Conservation (phyloP, 2,797 vertebrate genomes). For the Aulostomus chinensis region DNA sequence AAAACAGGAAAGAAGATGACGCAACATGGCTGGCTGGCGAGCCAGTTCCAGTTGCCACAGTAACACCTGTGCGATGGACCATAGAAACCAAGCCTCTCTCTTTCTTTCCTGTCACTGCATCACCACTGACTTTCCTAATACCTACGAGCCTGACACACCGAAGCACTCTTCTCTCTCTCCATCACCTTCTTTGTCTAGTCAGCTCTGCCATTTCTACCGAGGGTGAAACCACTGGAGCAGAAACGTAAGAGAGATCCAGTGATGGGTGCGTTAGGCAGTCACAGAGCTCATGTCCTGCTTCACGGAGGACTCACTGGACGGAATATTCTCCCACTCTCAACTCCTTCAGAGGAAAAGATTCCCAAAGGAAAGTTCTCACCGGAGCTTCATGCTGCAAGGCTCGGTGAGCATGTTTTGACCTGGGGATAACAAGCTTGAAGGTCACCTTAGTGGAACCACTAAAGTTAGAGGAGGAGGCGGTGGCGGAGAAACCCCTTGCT, state of each 20-base stretch:
- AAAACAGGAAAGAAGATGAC: constrained; percentile 66
- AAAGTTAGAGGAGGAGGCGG: no score
- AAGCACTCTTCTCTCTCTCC: constrained; percentile 4
- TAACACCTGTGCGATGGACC: constrained; percentile 82
- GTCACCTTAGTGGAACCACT: neutral
- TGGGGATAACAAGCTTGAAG: no score
- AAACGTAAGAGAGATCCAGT: constrained; percentile 6
- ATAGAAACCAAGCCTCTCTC: constrained; percentile 63
- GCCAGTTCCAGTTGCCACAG: constrained; percentile 82
- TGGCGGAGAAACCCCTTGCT: no score
- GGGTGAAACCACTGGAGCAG: constrained; percentile 2
- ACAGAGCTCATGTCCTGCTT: constrained; percentile 8
- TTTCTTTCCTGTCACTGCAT: constrained; percentile 35
- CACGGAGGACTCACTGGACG: neutral
- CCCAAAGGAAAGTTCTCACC: no score
- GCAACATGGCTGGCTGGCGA: constrained; percentile 71
- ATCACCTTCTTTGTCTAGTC: no score
- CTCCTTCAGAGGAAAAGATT: no score
- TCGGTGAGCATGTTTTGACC: no score
- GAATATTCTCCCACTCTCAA: no score
- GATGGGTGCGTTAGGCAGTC: neutral
- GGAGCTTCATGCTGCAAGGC: no score
- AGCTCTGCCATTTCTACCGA: constrained; percentile 1
- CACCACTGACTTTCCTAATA: constrained; percentile 35
- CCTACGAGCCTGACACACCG: constrained; percentile 40